Conservation (phyloP, 2,113 vertebrate species). For the Lanius collurio region DNA sequence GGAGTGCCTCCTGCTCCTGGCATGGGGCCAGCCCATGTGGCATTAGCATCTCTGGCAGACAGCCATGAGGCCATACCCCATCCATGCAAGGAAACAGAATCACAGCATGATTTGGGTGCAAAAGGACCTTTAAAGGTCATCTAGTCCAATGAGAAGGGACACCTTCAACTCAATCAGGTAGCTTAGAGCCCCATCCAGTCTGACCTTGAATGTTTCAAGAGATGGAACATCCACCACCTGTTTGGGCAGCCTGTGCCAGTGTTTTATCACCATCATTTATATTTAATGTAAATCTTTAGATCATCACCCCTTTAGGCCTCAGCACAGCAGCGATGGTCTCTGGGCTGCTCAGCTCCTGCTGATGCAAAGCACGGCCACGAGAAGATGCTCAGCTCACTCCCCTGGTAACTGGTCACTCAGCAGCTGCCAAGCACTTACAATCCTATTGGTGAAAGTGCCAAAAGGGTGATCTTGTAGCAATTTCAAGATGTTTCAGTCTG, state of each 20-base stretch:
- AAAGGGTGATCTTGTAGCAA: neutral
- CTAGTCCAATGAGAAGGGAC: neutral
- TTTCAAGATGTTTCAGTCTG: neutral
- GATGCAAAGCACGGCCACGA: neutral
- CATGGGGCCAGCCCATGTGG: neutral
- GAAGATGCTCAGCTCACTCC: neutral
- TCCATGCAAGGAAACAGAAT: rapidly evolving
- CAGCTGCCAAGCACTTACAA: neutral
- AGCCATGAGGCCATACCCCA: neutral
- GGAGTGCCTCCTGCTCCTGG: neutral
- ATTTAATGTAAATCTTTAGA: neutral
- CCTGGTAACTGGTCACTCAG: neutral
- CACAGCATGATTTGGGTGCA: neutral
- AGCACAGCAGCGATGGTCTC: neutral
- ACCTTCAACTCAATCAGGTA: rapidly evolving
- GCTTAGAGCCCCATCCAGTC: neutral
- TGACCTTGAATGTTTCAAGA: neutral
- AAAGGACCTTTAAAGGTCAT: neutral
- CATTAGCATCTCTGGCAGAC: neutral
- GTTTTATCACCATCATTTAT: neutral
- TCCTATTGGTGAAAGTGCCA: neutral
- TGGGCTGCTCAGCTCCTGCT: neutral
- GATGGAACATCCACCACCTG: neutral
- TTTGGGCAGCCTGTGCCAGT: neutral
- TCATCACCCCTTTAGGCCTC: neutral